These are phyloP conservation scores for Spizella passerina DNA, from an alignment of 2,797 vertebrate genomes.

Conservation along the genomic window DNA sequence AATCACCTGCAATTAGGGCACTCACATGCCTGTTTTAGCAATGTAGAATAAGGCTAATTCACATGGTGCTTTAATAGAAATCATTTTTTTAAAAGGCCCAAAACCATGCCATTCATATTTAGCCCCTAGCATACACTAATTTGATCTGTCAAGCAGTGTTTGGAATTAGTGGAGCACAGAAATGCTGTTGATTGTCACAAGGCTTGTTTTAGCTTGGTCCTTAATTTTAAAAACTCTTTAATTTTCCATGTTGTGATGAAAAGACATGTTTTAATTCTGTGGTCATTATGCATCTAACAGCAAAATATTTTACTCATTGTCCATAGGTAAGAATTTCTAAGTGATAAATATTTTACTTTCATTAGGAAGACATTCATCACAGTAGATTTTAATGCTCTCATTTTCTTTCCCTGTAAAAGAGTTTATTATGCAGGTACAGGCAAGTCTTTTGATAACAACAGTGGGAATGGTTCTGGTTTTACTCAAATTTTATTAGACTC, in stretches of 20 bases:
- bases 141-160: background rate
- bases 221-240: background rate
- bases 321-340: background rate
- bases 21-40: background rate
- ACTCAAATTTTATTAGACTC: slow-evolving; percentile 45
- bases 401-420: background rate
- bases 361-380: background rate
- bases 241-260: background rate
- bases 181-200: background rate
- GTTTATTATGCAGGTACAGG: slow-evolving; percentile 24
- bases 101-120: background rate
- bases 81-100: background rate
- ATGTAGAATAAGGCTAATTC: background rate
- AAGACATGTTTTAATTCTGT: background rate
- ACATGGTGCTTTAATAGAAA: background rate
- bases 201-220: background rate
- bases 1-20: background rate
- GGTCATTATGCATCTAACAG: background rate
- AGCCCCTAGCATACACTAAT: background rate
- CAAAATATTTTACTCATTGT: background rate
- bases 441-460: slow-evolving; percentile 19
- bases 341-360: background rate
- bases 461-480: slow-evolving; percentile 53
- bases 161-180: background rate
- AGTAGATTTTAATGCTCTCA: background rate